A percentile compares a stretch with the other conserved stretches of the same genome.
These are phyloP conservation scores for Pyrocephalus nanus DNA, from an alignment of 2,797 vertebrate species.

Conservation along the genomic window DNA sequence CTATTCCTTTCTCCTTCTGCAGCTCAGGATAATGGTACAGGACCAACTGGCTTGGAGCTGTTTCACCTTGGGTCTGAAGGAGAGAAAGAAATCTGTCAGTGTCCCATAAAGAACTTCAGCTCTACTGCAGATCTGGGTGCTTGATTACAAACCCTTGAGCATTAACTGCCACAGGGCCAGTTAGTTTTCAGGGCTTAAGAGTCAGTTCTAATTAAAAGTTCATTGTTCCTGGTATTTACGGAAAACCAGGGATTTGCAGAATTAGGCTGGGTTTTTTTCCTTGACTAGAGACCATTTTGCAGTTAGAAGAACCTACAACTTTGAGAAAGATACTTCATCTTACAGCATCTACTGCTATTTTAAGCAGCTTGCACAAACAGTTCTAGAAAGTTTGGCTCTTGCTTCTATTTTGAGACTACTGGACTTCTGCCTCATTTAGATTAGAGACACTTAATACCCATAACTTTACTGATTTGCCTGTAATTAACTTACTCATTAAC, in stretches of 20 bases:
- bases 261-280: background rate
- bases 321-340: background rate
- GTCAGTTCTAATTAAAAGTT: background rate
- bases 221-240: background rate
- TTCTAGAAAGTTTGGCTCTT: background rate
- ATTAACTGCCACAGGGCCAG: background rate
- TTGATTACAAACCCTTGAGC: background rate
- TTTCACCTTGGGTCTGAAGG: conserved; percentile 82
- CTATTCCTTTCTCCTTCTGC: conserved; percentile 87
- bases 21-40: conserved; percentile 93
- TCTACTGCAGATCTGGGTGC: background rate
- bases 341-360: background rate
- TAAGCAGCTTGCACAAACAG: background rate
- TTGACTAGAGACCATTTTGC: background rate
- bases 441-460: background rate
- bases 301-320: background rate
- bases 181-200: background rate
- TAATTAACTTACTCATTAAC: background rate
- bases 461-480: background rate
- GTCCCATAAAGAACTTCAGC: background rate
- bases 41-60: conserved; percentile 89
- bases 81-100: background rate
- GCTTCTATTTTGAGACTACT: background rate
- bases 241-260: background rate
- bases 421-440: background rate